Conservation (phyloP, 2,797 vertebrate species). For the Cuculus canorus region DNA sequence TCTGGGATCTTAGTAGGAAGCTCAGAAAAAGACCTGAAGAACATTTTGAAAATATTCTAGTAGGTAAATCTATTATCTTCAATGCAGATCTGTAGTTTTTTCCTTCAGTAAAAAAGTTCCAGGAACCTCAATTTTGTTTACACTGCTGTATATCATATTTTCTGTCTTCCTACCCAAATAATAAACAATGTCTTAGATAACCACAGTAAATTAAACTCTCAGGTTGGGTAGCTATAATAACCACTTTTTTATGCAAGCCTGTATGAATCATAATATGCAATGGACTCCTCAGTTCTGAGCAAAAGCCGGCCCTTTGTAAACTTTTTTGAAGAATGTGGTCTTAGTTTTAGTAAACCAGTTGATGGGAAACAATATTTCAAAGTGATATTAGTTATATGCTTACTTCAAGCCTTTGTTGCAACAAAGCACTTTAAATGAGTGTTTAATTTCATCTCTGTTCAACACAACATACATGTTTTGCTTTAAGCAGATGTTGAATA, state of each 20-base stretch:
- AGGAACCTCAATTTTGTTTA: background rate
- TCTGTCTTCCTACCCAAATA: background rate
- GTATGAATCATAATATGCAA: background rate
- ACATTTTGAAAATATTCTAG: background rate
- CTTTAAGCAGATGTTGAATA: background rate
- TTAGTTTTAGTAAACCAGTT: background rate
- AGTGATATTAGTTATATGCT: background rate
- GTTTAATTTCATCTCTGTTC: background rate
- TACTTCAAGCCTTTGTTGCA: background rate
- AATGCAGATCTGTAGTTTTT: background rate
- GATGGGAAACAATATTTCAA: background rate
- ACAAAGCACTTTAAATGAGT: background rate
- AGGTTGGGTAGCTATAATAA: background rate
- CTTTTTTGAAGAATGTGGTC: background rate
- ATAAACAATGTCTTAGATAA: background rate
- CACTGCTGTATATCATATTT: background rate
- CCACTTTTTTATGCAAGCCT: background rate
- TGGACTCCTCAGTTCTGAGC: background rate
- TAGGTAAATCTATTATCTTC: background rate
- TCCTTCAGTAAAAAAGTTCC: background rate
- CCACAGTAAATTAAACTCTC: background rate
- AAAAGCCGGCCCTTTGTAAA: background rate
- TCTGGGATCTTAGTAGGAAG: background rate
- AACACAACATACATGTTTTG: background rate
- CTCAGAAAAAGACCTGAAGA: background rate